Base-by-base conservation (phyloP, 2,888 invertebrate genomes). In the Napeogenes inachia region DNA sequence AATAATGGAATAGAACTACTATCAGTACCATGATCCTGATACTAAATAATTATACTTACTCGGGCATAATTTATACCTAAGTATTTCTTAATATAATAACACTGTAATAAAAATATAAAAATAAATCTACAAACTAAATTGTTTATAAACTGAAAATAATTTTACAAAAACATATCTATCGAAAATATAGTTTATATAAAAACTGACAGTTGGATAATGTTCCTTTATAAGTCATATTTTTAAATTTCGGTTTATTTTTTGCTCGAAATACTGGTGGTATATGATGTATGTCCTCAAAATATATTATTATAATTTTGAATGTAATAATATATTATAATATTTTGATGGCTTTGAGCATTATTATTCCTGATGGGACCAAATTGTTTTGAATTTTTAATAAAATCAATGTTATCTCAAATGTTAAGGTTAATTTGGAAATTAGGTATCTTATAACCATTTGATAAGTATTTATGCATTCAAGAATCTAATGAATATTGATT, bases 151-250 rank as follows among this genome's bases (percentile, higher is more conserved):
- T 82, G 81, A 81, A 81, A 80, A 81, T 75, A 88, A 82, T 87
- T 83, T 89, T 84, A 87, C 76, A 84, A 82, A 86, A 82, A 79
- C 89, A 89, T 89, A 74, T 78, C 82, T 75, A 76, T 80, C 73
- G 71, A 80, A 81, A 81, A 78, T 74, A 75, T 62, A 69, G 73
- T 77, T 74, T 68, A 68, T 78, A 78, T 60, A 76, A 81, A 86
- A 21, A 84, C 74, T 85, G 82, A 79, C 82, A 80, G 73, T 50
- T 72, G 62, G 65, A 66, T 65, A 63, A 73, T 73, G 72, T 70
- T 70, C 67, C 68, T 68, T 74, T 73, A 70, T 72, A 69, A 57
- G 56, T 47, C 50, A 54, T 50, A 46, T 35, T 63, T 57, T 60
- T 53, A 45, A 62, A 57, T 42, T 64, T 59, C 32, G 50, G 21